phyloP scores from a whole-genome alignment of 1,140 invertebrate species.

The Stegodyphus dumicola region DNA sequence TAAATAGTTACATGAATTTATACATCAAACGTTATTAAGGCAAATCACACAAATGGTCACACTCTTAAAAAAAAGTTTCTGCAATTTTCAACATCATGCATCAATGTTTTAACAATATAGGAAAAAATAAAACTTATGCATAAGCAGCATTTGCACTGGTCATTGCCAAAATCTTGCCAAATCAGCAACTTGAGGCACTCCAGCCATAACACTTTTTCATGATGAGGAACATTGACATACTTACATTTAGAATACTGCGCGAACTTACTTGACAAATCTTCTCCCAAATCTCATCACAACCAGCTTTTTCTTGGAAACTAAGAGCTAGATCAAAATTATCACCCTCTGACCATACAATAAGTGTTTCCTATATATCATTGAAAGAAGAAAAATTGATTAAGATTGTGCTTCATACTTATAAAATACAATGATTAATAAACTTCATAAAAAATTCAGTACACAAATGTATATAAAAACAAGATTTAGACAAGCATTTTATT shows the following conservation, averaged over 20 bases:
- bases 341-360: conserved; percentile 99
- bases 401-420: not conserved
- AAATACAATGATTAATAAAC: not conserved
- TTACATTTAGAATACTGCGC: conserved; percentile 54
- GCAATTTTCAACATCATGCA: too few species aligned
- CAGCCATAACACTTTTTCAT: not conserved
- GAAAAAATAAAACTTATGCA: too few species aligned
- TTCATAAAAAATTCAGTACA: not conserved
- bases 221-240: conserved; percentile 22
- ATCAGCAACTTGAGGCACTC: not conserved
- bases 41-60: too few species aligned
- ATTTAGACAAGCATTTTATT: too few species aligned
- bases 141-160: too few species aligned
- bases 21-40: too few species aligned
- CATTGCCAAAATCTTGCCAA: conserved; percentile 4
- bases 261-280: conserved; percentile 94
- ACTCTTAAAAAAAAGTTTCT: too few species aligned
- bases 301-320: conserved; percentile 99
- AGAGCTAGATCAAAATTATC: conserved; percentile 99
- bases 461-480: too few species aligned
- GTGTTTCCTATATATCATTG: conserved; percentile 75
- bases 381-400: conserved; percentile 70
- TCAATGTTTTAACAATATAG: too few species aligned
- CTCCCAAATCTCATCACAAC: conserved; percentile 99
- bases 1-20: too few species aligned